phyloP scores from a whole-genome alignment of 2,888 invertebrate genomes.

The Hirudinaria manillensis region DNA sequence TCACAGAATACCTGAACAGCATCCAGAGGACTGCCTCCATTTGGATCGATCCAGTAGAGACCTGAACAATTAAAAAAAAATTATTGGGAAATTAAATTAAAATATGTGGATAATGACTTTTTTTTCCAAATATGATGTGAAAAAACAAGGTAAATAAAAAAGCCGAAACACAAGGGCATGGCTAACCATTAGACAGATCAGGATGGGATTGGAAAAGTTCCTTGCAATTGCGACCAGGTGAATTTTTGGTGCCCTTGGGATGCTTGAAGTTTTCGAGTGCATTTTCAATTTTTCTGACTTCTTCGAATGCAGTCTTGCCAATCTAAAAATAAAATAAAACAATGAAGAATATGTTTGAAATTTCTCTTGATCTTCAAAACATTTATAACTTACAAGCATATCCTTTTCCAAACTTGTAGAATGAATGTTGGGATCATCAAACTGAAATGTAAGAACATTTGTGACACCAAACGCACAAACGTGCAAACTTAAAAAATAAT shows the following conservation, averaged over 20 bases:
- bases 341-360: neutral
- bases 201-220: slow-evolving; percentile 77
- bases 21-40: slow-evolving; percentile 74
- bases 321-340: neutral
- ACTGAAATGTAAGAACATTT: neutral
- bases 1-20: slow-evolving; percentile 80
- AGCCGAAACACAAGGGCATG: neutral
- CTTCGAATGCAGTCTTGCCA: slow-evolving; percentile 27
- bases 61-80: slow-evolving; percentile 57
- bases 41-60: slow-evolving; percentile 85
- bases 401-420: slow-evolving; percentile 20
- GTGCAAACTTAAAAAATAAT: no score
- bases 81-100: neutral
- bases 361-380: neutral
- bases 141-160: neutral
- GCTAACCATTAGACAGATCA: slow-evolving; percentile 66
- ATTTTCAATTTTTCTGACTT: slow-evolving; percentile 38
- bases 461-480: neutral
- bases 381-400: slow-evolving; percentile 14
- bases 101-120: neutral
- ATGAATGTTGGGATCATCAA: slow-evolving; percentile 21
- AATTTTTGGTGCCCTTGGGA: slow-evolving; percentile 73
- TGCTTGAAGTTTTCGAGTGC: slow-evolving; percentile 60
- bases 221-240: slow-evolving; percentile 79
- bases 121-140: neutral